Conservation (phyloP, 2,113 vertebrate species). For the Condylura cristata region DNA sequence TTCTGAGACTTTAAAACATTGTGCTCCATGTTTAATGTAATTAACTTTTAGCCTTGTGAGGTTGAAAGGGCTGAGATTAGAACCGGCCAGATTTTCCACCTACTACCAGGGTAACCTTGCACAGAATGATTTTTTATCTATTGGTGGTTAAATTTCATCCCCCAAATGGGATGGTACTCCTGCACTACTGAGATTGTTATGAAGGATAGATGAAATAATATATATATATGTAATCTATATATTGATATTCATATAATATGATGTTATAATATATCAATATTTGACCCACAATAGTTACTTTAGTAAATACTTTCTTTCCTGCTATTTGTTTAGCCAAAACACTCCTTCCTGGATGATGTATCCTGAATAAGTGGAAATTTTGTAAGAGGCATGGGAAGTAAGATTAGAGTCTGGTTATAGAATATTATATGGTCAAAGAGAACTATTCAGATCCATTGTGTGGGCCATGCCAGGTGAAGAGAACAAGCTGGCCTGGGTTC, state of each 20-base stretch:
- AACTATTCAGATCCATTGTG: not conserved
- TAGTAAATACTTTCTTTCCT: not conserved
- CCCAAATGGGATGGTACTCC: not conserved
- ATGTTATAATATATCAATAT: no score
- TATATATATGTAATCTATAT: no score
- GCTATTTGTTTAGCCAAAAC: not conserved
- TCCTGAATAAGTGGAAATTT: not conserved
- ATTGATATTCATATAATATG: no score
- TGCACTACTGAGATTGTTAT: not conserved
- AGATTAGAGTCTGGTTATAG: not conserved
- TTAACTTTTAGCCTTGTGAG: not conserved
- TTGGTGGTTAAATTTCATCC: conserved; percentile 5
- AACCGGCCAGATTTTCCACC: not conserved
- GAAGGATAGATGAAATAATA: not conserved
- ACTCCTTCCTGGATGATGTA: not conserved
- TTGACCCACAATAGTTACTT: not conserved
- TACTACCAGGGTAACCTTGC: not conserved
- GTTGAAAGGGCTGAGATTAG: not conserved
- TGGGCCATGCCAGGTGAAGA: not conserved
- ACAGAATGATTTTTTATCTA: not conserved
- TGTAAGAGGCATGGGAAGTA: not conserved
- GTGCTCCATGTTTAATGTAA: not conserved
- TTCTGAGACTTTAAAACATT: not conserved
- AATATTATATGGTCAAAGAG: not conserved
- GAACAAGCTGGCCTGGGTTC: no score